A percentile compares a stretch with the other conserved stretches of the same genome.
Evolutionary conservation across 1,140 invertebrate species (phyloP).

Genomic region (Cyrtorhinus lividipennis): DNA sequence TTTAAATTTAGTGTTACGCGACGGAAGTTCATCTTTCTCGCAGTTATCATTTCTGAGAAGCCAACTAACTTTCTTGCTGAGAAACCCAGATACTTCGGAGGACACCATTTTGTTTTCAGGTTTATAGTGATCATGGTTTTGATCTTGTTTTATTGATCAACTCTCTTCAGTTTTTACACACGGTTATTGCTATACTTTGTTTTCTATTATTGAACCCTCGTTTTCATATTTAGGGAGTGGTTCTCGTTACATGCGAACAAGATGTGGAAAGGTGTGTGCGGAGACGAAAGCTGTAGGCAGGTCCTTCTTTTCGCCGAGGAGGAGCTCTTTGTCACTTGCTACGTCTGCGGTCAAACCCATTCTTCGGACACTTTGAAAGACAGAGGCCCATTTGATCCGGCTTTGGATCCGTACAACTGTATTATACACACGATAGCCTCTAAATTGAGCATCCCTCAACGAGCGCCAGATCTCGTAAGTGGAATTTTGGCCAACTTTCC

Average conservation of each 20-base stretch:
- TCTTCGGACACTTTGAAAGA: conserved; percentile 8
- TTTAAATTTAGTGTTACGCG: neutral
- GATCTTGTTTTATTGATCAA: conserved; percentile 1
- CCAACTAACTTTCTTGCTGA: neutral
- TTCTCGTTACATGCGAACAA: neutral
- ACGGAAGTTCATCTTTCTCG: neutral
- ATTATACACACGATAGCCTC: neutral
- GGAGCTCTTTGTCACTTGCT: conserved; percentile 18
- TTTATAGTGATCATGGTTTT: conserved; percentile 5
- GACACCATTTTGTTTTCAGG: conserved; percentile 9
- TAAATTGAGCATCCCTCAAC: conserved; percentile 18
- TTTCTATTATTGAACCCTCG: neutral
- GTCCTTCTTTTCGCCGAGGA: conserved; percentile 18
- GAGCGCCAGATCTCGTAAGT: conserved; percentile 22
- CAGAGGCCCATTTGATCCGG: conserved; percentile 15
- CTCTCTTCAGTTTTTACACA: neutral
- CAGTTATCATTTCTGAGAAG: neutral
- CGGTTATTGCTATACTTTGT: neutral
- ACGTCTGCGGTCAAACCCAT: conserved; percentile 23
- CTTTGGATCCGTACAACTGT: neutral
- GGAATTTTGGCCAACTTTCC: too few species aligned
- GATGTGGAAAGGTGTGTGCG: conserved; percentile 21
- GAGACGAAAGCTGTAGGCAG: conserved; percentile 21
- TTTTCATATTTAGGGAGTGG: neutral
- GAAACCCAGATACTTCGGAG: neutral